Percentiles rank a stretch among this genome's conserved stretches.
Conservation (phyloP, 2,888 invertebrate genomes). For the Drosophila melanocephala region DNA sequence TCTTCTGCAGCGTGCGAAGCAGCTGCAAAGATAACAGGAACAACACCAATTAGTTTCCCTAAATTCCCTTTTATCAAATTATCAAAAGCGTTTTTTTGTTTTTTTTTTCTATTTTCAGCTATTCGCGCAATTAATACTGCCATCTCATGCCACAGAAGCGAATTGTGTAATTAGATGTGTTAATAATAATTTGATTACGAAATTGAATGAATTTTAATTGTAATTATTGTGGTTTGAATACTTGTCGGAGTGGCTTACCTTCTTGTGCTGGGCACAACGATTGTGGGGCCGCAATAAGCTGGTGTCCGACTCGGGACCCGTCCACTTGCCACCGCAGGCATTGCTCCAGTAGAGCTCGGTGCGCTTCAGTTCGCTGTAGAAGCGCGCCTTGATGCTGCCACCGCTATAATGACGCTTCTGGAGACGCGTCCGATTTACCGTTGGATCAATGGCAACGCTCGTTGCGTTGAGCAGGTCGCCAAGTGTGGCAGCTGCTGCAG, state of each 20-base stretch:
- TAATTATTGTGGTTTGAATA: background rate
- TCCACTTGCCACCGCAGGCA: constrained; percentile 70
- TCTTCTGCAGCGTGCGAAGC: constrained; percentile 52
- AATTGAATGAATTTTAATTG: background rate
- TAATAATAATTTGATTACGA: background rate
- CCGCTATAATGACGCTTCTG: constrained; percentile 49
- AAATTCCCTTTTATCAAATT: background rate
- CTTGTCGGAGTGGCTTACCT: constrained; percentile 44
- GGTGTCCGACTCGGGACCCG: background rate
- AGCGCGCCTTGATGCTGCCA: constrained; percentile 34
- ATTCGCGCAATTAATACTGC: too few relatives aligned
- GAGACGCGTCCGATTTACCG: constrained; percentile 28
- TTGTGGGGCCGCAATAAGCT: constrained; percentile 5
- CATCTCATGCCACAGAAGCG: background rate
- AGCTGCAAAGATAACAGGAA: constrained; percentile 41
- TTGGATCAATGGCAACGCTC: constrained; percentile 3
- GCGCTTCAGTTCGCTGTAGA: constrained; percentile 53
- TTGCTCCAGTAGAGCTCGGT: constrained; percentile 70
- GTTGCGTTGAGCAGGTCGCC: background rate
- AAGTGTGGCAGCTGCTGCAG: background rate
- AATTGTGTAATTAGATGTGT: too few relatives aligned
- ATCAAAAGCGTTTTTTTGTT: too few relatives aligned
- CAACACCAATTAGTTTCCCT: background rate
- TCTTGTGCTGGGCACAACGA: constrained; percentile 47
- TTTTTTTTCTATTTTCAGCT: too few relatives aligned